A percentile compares a stretch with the other conserved stretches of the same genome.
Conservation (phyloP, 2,888 invertebrate genomes). For the Camponotus fellah region DNA sequence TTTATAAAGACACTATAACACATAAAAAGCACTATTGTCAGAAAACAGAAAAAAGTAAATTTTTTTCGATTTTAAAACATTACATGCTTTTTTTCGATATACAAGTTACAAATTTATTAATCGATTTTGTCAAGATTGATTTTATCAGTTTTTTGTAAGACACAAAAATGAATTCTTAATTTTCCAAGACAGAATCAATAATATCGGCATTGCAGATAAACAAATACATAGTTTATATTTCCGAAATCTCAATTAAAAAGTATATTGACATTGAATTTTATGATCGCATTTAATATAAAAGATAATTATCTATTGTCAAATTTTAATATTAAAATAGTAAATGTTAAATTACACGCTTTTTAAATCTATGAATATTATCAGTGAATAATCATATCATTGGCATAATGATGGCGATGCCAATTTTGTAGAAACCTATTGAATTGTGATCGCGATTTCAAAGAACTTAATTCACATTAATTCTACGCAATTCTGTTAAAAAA, state of each 20-base stretch:
- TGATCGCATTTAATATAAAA: slow-evolving; percentile 65
- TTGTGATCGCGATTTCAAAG: neutral
- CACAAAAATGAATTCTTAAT: no score
- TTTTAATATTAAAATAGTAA: slow-evolving; percentile 72
- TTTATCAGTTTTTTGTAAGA: no score
- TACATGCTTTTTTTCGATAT: no score
- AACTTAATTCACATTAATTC: neutral
- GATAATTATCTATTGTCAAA: slow-evolving; percentile 64
- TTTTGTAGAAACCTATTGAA: neutral
- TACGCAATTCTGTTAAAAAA: neutral
- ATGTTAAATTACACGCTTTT: slow-evolving; percentile 75
- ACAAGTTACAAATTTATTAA: no score
- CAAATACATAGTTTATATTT: slow-evolving; percentile 9
- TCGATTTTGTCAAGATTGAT: no score
- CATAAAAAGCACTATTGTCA: neutral
- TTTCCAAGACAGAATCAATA: no score
- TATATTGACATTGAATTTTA: slow-evolving; percentile 56
- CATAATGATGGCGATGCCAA: slow-evolving; percentile 17
- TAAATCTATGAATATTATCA: slow-evolving; percentile 65
- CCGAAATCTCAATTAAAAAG: slow-evolving; percentile 70
- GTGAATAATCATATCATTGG: slow-evolving; percentile 31
- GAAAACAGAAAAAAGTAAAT: no score
- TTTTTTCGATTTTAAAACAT: no score
- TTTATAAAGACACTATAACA: neutral
- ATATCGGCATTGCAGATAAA: no score